phyloP scores from a whole-genome alignment of 2,888 invertebrate genomes.

The Calameuta idolon region DNA sequence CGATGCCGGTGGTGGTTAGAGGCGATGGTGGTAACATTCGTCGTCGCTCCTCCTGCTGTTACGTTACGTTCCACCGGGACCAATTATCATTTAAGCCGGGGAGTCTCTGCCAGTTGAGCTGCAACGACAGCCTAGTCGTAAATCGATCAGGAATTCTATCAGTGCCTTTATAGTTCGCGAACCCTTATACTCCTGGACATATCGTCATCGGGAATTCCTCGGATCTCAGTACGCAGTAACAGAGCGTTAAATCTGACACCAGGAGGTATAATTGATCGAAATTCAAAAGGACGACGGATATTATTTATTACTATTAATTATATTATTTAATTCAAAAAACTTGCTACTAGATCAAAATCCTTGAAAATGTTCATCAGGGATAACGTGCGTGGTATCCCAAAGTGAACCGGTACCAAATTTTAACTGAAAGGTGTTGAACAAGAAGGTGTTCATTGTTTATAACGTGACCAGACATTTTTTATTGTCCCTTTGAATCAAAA shows the following conservation, averaged over 20 bases:
- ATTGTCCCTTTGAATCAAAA: background rate
- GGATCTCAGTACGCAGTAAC: background rate
- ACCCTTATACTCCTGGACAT: background rate
- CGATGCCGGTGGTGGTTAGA: slow-evolving; percentile 33
- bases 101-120: background rate
- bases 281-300: background rate
- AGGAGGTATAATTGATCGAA: background rate
- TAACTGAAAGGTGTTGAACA: background rate
- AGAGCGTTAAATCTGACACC: background rate
- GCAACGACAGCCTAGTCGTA: background rate
- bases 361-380: background rate
- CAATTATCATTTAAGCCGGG: background rate
- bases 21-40: slow-evolving; percentile 34
- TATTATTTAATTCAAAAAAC: background rate
- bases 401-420: background rate
- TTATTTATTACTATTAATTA: background rate
- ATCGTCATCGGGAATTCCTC: background rate
- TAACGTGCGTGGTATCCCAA: background rate
- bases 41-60: slow-evolving; percentile 20
- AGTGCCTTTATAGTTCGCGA: background rate
- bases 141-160: background rate
- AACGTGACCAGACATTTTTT: background rate
- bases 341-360: background rate
- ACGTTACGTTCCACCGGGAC: background rate
- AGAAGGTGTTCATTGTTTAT: background rate